Evolutionary conservation across 2,888 invertebrate species (phyloP).

Genomic region (Drosophila anomelani): DNA sequence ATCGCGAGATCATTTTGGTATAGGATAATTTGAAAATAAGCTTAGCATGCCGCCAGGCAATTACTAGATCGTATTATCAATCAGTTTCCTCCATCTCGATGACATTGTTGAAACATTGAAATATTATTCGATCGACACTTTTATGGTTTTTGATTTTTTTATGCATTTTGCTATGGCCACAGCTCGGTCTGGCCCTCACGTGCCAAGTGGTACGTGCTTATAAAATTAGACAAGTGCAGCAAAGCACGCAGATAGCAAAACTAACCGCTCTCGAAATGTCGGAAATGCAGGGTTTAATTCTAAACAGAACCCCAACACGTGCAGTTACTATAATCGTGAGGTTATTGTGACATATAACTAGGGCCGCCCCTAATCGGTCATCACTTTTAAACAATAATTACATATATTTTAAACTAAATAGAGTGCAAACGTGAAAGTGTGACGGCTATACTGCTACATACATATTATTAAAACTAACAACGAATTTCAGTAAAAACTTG

Average conservation of each 20-base stretch:
- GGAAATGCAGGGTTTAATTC: conserved; percentile 7
- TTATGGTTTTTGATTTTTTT: conserved; percentile 16
- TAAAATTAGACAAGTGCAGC: conserved; percentile 30
- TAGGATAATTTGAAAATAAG: conserved; percentile 44
- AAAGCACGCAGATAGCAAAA: conserved; percentile 14
- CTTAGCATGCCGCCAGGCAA: conserved; percentile 61
- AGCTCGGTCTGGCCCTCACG: conserved; percentile 23
- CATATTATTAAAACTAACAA: not conserved
- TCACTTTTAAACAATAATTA: conserved; percentile 11
- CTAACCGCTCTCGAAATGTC: not conserved
- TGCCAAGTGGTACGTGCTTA: conserved; percentile 57
- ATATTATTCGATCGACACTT: conserved; percentile 16
- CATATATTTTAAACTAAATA: not conserved
- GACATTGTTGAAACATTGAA: conserved; percentile 12
- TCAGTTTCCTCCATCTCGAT: conserved; percentile 6
- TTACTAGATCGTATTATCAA: conserved; percentile 40
- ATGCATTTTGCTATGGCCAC: not conserved
- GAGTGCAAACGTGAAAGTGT: not conserved
- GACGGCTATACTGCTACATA: not conserved
- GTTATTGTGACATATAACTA: conserved; percentile 5
- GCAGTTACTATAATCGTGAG: conserved; percentile 17
- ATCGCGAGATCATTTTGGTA: conserved; percentile 17
- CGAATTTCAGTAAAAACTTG: not conserved
- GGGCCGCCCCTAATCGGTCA: conserved; percentile 1
- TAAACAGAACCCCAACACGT: conserved; percentile 7